A percentile compares a stretch with the other conserved stretches of the same genome.
Evolutionary conservation across 2,113 vertebrate species (phyloP).

Genomic region (Cyphomyrus discorhynchus): DNA sequence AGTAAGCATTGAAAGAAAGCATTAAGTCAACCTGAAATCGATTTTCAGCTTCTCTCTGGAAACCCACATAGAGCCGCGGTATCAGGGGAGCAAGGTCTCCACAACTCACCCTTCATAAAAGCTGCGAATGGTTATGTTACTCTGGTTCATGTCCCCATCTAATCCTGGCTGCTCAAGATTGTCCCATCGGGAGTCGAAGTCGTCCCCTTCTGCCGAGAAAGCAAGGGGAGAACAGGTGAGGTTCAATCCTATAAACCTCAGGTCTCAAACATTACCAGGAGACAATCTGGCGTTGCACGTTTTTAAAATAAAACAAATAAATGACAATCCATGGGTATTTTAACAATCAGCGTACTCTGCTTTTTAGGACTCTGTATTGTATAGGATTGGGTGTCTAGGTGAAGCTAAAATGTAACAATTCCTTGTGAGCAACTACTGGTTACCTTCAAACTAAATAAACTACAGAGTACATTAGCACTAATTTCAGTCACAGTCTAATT

Average conservation of each 20-base stretch:
- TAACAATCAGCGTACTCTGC: background rate
- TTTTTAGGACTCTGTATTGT: background rate
- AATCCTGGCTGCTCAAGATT: constrained; percentile 42
- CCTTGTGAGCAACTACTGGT: background rate
- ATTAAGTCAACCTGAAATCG: background rate
- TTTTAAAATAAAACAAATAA: background rate
- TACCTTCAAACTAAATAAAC: background rate
- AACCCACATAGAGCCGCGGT: constrained; percentile 19
- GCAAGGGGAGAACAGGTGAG: background rate
- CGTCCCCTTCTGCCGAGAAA: constrained; percentile 46
- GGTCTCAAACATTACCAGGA: background rate
- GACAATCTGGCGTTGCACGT: background rate
- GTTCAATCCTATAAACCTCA: background rate
- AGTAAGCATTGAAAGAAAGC: constrained; percentile 29
- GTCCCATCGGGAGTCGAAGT: constrained; percentile 50
- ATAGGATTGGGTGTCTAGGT: background rate
- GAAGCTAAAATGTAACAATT: background rate
- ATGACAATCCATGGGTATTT: background rate
- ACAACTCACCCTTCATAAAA: constrained; percentile 43
- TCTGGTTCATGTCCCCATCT: constrained; percentile 47
- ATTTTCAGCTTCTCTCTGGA: background rate
- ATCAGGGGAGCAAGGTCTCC: background rate
- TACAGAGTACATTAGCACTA: background rate
- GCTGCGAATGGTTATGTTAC: constrained; percentile 42
- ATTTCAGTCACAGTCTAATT: background rate